These are phyloP conservation scores for Clarias magur DNA, from an alignment of 2,113 vertebrate species.

Conservation along the genomic window DNA sequence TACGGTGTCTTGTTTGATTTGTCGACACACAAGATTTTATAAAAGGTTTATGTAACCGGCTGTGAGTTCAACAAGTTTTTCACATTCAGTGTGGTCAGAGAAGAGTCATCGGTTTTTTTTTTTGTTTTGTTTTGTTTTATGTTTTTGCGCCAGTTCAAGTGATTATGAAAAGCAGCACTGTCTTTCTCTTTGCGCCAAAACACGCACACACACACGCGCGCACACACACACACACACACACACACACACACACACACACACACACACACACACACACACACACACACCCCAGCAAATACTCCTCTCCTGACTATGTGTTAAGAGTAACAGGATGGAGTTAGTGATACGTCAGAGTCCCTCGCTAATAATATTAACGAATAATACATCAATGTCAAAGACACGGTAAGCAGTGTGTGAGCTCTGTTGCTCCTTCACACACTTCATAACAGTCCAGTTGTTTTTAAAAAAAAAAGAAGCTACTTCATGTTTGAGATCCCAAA, in stretches of 20 bases:
- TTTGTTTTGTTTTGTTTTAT: constrained; percentile 51
- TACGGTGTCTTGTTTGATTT: constrained; percentile 75
- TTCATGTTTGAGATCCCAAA: constrained; percentile 19
- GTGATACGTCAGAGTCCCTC: background rate
- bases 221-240: constrained; percentile 44
- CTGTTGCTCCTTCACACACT: background rate
- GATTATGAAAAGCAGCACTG: constrained; percentile 64
- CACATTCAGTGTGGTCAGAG: constrained; percentile 85
- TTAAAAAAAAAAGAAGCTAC: background rate
- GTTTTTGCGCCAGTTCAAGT: constrained; percentile 76
- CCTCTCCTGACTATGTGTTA: background rate
- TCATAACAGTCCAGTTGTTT: background rate
- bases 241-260: constrained; percentile 34
- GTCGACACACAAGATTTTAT: constrained; percentile 83
- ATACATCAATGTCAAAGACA: background rate
- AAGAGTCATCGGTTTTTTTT: constrained; percentile 69
- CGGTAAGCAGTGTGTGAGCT: background rate
- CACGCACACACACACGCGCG: constrained; percentile 52
- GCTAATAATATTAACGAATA: background rate
- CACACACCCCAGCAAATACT: constrained; percentile 3
- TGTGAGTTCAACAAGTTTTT: constrained; percentile 74
- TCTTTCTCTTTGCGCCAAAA: constrained; percentile 35
- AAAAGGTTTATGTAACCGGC: constrained; percentile 71
- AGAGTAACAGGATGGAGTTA: background rate
- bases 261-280: constrained; percentile 56